phyloP scores from a whole-genome alignment of 2,113 vertebrate genomes.

The Rhinolophus ferrumequinum region DNA sequence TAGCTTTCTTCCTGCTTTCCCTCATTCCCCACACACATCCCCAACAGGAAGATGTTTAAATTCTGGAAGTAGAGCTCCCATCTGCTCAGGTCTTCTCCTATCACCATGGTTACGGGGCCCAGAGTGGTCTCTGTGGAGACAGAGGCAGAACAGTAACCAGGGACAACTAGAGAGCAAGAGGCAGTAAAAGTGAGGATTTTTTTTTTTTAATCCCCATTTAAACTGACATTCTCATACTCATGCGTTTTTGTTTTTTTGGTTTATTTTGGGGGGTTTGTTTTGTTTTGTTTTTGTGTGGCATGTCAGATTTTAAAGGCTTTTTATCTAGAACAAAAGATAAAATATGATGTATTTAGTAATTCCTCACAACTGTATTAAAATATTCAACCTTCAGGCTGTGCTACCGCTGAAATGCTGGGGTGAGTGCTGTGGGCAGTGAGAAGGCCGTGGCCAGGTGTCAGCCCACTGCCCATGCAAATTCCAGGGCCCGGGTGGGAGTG shows the following conservation, averaged over 20 bases:
- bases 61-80: slow-evolving; percentile 70
- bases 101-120: slow-evolving; percentile 77
- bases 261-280: neutral
- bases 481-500: neutral
- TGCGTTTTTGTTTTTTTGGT: too few relatives aligned
- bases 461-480: accelerated
- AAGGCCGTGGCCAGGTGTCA: neutral
- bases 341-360: neutral
- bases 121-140: slow-evolving; percentile 78
- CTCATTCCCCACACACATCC: neutral
- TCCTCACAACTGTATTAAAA: neutral
- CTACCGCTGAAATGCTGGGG: neutral
- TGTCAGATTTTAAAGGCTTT: slow-evolving; percentile 1
- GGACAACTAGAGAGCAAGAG: slow-evolving; percentile 29
- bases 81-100: slow-evolving; percentile 62
- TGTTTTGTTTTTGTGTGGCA: neutral
- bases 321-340: neutral
- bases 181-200: neutral
- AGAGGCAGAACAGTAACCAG: slow-evolving; percentile 73
- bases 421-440: accelerated
- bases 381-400: neutral
- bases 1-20: neutral
- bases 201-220: neutral
- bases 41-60: slow-evolving; percentile 48
- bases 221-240: neutral